These are phyloP conservation scores for Todiramphus chloris DNA, from an alignment of 2,113 vertebrate genomes.

Conservation along the genomic window DNA sequence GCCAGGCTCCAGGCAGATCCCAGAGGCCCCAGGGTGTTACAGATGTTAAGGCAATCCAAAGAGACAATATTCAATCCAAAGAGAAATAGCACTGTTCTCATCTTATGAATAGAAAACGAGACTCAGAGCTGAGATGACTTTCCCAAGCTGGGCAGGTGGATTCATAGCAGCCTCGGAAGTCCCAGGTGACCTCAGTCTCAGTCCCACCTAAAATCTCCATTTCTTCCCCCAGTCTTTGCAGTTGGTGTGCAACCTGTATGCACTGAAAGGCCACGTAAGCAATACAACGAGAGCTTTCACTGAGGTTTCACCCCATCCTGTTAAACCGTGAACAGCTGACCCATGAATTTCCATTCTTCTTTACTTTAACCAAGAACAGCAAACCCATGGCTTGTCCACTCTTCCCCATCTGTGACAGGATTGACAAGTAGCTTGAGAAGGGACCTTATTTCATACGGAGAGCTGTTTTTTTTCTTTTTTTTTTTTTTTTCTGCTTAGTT, in stretches of 20 bases:
- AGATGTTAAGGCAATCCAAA: not conserved
- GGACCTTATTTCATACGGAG: not conserved
- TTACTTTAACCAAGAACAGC: not conserved
- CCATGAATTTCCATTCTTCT: not conserved
- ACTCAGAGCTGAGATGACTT: not conserved
- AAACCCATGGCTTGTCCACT: not conserved
- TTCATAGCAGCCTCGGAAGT: not conserved
- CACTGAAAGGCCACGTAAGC: not conserved
- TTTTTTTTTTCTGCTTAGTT: not conserved
- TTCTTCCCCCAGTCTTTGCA: not conserved
- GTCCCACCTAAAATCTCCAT: not conserved
- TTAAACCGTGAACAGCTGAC: not conserved
- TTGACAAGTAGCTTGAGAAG: not conserved
- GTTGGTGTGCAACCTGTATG: not conserved
- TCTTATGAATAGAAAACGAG: not conserved
- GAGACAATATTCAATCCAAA: not conserved
- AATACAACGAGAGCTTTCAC: not conserved
- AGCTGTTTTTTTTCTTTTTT: not conserved
- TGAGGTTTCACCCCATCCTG: not conserved
- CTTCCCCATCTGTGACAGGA: not conserved
- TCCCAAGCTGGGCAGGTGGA: not conserved
- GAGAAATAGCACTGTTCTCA: not conserved
- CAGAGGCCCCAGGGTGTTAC: not conserved
- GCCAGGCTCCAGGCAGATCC: not conserved
- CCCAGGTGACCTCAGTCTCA: not conserved